Percentiles rank a stretch among this genome's conserved stretches.
These are phyloP conservation scores for Heliangelus exortis DNA, from an alignment of 2,797 vertebrate species.

Conservation along the genomic window DNA sequence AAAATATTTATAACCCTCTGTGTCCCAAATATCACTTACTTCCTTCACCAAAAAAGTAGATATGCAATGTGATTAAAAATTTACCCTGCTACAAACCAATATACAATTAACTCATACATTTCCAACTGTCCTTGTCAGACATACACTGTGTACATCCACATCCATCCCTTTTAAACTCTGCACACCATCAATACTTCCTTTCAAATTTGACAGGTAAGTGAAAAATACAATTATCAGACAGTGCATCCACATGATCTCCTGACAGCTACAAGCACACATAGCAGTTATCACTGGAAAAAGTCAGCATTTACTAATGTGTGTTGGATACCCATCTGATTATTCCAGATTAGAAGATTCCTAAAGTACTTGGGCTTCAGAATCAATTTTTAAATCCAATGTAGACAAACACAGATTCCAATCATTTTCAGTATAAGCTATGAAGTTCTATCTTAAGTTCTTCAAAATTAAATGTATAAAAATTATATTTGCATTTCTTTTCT, in stretches of 20 bases:
- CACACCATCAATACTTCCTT: conserved; percentile 37
- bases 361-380: neutral
- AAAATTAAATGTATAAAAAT: neutral
- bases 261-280: conserved; percentile 61
- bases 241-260: conserved; percentile 63
- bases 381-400: neutral
- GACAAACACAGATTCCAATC: neutral
- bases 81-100: conserved; percentile 70
- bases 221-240: conserved; percentile 72
- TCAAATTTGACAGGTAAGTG: conserved; percentile 65
- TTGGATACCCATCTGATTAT: neutral
- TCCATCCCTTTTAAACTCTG: conserved; percentile 43
- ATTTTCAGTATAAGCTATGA: neutral
- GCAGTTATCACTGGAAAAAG: neutral
- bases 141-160: neutral
- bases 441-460: neutral
- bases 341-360: neutral
- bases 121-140: neutral
- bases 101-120: conserved; percentile 63
- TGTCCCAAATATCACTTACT: conserved; percentile 73
- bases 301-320: neutral
- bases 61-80: conserved; percentile 71
- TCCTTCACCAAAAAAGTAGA: conserved; percentile 37
- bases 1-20: conserved; percentile 72
- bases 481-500: neutral